Percentiles rank a stretch among this genome's conserved stretches.
These are phyloP conservation scores for Lutraria rhynchaena DNA, from an alignment of 1,140 invertebrate genomes.

Conservation along the genomic window DNA sequence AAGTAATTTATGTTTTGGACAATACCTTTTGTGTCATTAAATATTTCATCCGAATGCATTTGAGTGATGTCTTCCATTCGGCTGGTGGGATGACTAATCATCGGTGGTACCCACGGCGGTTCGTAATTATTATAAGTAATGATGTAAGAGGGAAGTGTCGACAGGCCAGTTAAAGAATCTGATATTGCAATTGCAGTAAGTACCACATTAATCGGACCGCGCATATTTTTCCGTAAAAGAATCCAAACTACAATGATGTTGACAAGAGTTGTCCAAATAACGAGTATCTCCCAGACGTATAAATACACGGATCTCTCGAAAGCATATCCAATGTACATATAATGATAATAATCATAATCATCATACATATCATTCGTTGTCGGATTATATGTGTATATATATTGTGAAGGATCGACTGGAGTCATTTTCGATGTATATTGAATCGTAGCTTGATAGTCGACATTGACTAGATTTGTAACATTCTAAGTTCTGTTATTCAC, in stretches of 20 bases:
- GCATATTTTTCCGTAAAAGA: slow-evolving; percentile 35
- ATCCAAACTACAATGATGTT: slow-evolving; percentile 25
- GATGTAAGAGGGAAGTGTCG: slow-evolving; percentile 44
- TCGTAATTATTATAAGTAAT: slow-evolving; percentile 8
- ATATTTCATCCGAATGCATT: too few relatives aligned
- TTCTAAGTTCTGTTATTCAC: too few relatives aligned
- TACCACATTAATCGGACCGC: slow-evolving; percentile 32
- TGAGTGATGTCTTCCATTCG: too few relatives aligned
- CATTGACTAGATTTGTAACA: too few relatives aligned
- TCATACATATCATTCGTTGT: too few relatives aligned
- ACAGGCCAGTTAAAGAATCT: slow-evolving; percentile 41
- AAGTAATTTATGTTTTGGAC: not conserved
- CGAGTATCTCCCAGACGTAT: slow-evolving; percentile 28
- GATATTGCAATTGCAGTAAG: slow-evolving; percentile 39
- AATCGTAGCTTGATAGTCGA: too few relatives aligned
- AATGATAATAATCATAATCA: not conserved
- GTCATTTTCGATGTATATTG: too few relatives aligned
- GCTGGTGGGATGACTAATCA: too few relatives aligned
- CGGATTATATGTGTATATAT: too few relatives aligned
- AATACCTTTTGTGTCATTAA: too few relatives aligned
- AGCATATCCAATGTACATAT: slow-evolving; percentile 6
- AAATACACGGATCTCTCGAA: slow-evolving; percentile 39
- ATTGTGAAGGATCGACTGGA: too few relatives aligned
- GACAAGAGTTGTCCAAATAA: slow-evolving; percentile 1
- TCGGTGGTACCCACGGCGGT: not conserved